Evolutionary conservation across 2,113 vertebrate genomes (phyloP).

Genomic region (Meriones unguiculatus): DNA sequence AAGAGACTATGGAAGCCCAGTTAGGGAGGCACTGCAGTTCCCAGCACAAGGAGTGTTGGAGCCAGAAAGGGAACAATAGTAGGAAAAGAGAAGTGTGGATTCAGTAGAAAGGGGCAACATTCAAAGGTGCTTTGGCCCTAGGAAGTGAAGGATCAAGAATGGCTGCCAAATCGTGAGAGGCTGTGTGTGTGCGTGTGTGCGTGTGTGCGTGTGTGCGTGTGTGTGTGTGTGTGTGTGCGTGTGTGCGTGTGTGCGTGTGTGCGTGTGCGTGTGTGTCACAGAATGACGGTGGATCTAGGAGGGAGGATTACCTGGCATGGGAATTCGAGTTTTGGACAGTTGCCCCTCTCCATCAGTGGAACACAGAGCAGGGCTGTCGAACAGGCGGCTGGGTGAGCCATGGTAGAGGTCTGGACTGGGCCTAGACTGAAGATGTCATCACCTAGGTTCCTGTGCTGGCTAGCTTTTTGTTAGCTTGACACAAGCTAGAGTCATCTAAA

Average conservation of each 20-base stretch:
- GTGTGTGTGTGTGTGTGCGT: no score
- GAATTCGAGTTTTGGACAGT: not conserved
- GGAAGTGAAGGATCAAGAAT: not conserved
- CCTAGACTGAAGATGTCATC: not conserved
- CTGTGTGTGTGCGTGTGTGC: no score
- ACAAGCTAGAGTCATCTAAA: not conserved
- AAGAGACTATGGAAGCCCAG: not conserved
- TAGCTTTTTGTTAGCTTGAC: not conserved
- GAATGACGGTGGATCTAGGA: not conserved
- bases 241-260: no score
- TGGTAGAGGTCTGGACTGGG: not conserved
- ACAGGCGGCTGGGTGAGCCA: not conserved
- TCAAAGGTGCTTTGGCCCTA: not conserved
- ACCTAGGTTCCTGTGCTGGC: no score
- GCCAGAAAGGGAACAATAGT: not conserved
- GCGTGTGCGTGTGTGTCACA: not conserved
- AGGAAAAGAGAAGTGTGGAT: not conserved
- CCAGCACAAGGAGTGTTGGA: not conserved
- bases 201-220: no score
- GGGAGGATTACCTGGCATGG: not conserved
- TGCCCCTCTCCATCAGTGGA: not conserved
- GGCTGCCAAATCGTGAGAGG: not conserved
- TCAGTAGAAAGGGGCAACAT: not conserved
- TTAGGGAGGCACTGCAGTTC: not conserved
- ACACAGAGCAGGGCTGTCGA: not conserved